These are phyloP conservation scores for Buphagus erythrorhynchus DNA, from an alignment of 2,797 vertebrate species.

Conservation along the genomic window DNA sequence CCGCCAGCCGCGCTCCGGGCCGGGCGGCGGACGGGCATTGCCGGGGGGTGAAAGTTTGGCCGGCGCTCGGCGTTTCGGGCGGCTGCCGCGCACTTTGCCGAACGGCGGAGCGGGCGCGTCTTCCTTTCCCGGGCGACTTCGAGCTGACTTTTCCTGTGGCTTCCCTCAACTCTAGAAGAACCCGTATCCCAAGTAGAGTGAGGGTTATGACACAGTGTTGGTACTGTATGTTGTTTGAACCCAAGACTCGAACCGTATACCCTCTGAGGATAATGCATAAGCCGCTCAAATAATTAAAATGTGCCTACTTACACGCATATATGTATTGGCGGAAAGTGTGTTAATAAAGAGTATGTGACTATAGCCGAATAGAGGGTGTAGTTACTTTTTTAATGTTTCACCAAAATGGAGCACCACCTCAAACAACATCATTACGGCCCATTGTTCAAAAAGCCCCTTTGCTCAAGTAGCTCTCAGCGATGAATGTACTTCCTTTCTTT, in stretches of 20 bases:
- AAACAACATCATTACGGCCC: constrained; percentile 42
- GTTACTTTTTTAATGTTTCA: neutral
- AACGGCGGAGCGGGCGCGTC: neutral
- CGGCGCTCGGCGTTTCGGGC: neutral
- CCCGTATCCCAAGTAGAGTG: rapidly evolving
- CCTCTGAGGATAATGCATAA: too few species aligned
- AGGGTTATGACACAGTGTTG: neutral
- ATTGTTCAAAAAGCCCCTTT: constrained; percentile 70
- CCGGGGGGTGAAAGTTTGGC: neutral
- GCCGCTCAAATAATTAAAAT: neutral
- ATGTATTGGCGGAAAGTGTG: rapidly evolving
- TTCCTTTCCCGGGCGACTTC: neutral
- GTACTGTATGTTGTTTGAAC: neutral
- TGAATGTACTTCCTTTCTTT: constrained; percentile 77
- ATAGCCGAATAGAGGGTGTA: neutral
- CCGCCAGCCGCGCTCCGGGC: neutral
- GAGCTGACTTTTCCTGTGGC: neutral
- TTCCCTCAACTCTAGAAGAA: neutral
- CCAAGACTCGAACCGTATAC: rapidly evolving
- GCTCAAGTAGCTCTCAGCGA: constrained; percentile 53
- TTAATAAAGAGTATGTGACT: neutral
- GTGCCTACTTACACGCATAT: rapidly evolving
- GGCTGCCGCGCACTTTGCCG: neutral
- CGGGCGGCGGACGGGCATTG: neutral
- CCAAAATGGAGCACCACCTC: constrained; percentile 50